Evolutionary conservation across 2,113 vertebrate species (phyloP).

Genomic region (Amazona guildingii): DNA sequence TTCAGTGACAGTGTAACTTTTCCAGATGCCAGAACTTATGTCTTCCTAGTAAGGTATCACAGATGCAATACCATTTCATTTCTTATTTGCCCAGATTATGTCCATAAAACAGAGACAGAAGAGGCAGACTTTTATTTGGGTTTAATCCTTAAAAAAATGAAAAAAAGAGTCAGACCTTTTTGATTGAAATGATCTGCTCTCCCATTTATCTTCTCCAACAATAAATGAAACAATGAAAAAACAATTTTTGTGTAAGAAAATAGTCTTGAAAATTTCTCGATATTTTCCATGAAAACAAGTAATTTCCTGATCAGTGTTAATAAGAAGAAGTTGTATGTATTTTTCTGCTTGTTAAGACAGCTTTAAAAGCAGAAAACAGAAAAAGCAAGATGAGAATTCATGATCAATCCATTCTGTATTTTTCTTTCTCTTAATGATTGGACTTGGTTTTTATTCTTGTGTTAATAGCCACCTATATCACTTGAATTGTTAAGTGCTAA

Average conservation of each 20-base stretch:
- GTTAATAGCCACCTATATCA: neutral
- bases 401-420: neutral
- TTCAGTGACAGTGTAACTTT: neutral
- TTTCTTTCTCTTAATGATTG: neutral
- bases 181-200: neutral
- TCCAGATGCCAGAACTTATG: neutral
- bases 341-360: neutral
- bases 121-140: accelerated
- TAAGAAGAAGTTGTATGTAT: neutral
- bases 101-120: neutral
- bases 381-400: neutral
- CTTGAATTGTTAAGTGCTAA: neutral
- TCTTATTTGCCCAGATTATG: neutral
- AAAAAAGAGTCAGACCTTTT: neutral
- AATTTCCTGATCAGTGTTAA: neutral
- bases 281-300: neutral
- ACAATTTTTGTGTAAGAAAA: neutral
- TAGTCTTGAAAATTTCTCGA: neutral
- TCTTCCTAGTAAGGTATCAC: neutral
- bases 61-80: neutral
- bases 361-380: neutral
- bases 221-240: neutral
- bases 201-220: neutral
- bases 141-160: neutral
- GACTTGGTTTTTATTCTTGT: neutral